phyloP scores from a whole-genome alignment of 2,113 vertebrate genomes.

The Dromas ardeola region DNA sequence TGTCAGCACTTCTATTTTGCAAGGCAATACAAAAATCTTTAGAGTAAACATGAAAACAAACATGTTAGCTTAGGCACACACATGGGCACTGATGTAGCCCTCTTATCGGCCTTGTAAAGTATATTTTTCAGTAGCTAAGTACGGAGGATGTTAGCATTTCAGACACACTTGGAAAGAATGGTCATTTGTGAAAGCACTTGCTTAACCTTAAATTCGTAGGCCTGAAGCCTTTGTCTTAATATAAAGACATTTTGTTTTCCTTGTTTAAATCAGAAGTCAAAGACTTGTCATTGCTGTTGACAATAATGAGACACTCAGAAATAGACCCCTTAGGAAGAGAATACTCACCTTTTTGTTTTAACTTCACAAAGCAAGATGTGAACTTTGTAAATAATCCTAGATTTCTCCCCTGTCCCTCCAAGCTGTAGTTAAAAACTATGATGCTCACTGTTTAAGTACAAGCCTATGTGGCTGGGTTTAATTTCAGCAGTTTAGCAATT shows the following conservation, averaged over 20 bases:
- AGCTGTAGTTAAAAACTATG: slow-evolving; percentile 14
- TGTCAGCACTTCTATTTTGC: neutral
- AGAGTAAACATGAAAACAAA: neutral
- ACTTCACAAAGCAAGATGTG: slow-evolving; percentile 5
- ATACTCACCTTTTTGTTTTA: slow-evolving; percentile 32
- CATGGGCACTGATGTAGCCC: neutral
- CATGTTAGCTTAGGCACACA: neutral
- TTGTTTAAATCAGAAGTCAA: slow-evolving; percentile 14
- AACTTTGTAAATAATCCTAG: slow-evolving; percentile 33
- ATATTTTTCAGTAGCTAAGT: neutral
- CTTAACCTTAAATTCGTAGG: neutral
- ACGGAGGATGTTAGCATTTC: neutral
- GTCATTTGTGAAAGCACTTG: neutral
- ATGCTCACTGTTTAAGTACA: neutral
- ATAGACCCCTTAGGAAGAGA: neutral
- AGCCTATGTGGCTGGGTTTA: neutral
- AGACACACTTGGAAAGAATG: neutral
- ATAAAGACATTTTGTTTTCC: slow-evolving; percentile 18
- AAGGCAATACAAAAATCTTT: neutral
- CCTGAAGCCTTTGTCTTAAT: neutral
- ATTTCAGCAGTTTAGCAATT: neutral
- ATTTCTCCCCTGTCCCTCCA: neutral
- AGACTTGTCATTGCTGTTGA: neutral
- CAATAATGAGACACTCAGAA: slow-evolving; percentile 1
- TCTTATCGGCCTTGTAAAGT: neutral